Base-by-base conservation (phyloP, 2,797 vertebrate species). In the Sardinella longiceps region DNA sequence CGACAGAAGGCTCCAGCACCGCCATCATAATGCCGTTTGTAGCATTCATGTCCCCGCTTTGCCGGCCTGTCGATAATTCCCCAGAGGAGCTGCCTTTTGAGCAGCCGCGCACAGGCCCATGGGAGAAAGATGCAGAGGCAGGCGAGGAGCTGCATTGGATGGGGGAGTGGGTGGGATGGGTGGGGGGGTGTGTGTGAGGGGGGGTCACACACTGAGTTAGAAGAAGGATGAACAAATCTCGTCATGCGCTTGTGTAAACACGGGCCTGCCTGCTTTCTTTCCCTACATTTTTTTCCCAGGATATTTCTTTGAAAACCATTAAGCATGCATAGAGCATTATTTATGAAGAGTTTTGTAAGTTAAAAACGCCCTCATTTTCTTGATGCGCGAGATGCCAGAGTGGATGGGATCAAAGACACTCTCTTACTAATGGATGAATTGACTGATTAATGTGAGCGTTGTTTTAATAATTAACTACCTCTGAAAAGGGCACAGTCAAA, bases 11-110 rank as follows among this genome's bases (percentile, higher is more conserved):
- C 37, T 80, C 83, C 28, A 51, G 53, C 83, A 74, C 50, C 82
- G 80, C 63, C 66, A 84, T 56, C 58, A 58, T 85, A 70, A 48
- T 70, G 77, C 74, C 83, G 60, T 37, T 77, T 58, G 37, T 39
- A 39, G 70, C 70, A 77, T 77, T 39, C 70, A 77, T 77, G 70
- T 77, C 70, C 70, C 70, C 37, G 37, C 70, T 77, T 77, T 20
- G 70, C 37, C 18, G 70, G 37, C 70, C 70, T 39, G 70, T 23
- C 70, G 70, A 77, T 77, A 77, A 77, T 39, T 77, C 70, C 70
- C 37, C 83, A 48, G 23, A 58, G 23, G 51, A 15, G 39, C 70
- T 77, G 70, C 70, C 37, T 77, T 77, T 20, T 77, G 70, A 77
- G 70, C 70, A 37, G 70, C 33, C 18, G 70, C 18, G 70, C 70